A percentile compares a stretch with the other conserved stretches of the same genome.
phyloP scores from a whole-genome alignment of 2,888 invertebrate genomes.

The Meta bourneti region DNA sequence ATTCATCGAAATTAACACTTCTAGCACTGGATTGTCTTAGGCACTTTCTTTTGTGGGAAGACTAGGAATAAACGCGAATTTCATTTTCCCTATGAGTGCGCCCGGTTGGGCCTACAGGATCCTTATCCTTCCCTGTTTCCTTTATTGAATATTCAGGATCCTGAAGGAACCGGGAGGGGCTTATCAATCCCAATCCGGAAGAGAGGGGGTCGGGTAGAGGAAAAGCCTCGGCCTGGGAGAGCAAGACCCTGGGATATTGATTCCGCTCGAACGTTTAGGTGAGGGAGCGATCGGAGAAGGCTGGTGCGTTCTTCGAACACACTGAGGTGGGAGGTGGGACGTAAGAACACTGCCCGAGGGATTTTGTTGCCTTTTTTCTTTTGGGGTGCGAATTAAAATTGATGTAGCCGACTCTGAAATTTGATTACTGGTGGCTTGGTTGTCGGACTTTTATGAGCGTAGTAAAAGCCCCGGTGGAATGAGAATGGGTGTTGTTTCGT shows the following conservation, averaged over 20 bases:
- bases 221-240: constrained; percentile 24
- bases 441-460: neutral
- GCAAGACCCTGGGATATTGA: constrained; percentile 68
- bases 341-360: neutral
- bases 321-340: neutral
- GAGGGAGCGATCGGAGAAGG: neutral
- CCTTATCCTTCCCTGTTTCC: neutral
- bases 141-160: constrained; percentile 39
- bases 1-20: neutral
- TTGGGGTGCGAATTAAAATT: neutral
- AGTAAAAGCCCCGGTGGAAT: neutral
- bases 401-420: neutral
- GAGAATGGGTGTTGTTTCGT: too few species aligned
- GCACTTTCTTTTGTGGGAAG: too few species aligned
- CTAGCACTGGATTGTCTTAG: neutral
- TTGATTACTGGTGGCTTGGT: neutral
- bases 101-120: neutral
- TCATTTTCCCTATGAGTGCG: too few species aligned
- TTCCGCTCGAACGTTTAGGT: constrained; percentile 30
- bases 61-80: too few species aligned
- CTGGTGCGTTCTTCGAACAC: neutral
- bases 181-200: constrained; percentile 24
- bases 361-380: neutral
- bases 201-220: neutral
- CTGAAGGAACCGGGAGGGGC: neutral